phyloP scores from a whole-genome alignment of 2,888 invertebrate genomes.

The Drosophila diplacantha region DNA sequence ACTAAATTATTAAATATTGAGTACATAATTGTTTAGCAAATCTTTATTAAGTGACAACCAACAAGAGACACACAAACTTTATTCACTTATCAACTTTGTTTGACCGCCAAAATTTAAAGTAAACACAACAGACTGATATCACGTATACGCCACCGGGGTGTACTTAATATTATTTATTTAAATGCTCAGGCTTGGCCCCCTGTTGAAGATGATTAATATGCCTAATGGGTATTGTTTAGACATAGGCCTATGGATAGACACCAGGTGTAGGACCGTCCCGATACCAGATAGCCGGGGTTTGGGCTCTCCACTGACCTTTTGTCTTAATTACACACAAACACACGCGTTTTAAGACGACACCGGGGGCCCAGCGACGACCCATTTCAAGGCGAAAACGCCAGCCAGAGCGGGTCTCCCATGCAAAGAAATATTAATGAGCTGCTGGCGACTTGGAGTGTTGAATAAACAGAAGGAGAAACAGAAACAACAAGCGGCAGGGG shows the following conservation, averaged over 20 bases:
- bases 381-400: slow-evolving; percentile 34
- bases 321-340: slow-evolving; percentile 39
- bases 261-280: slow-evolving; percentile 16
- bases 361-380: slow-evolving; percentile 18
- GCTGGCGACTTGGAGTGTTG: slow-evolving; percentile 30
- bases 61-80: background rate
- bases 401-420: slow-evolving; percentile 22
- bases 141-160: slow-evolving; percentile 21
- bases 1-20: background rate
- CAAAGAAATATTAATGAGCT: slow-evolving; percentile 44
- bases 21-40: background rate
- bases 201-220: slow-evolving; percentile 40
- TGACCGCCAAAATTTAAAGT: background rate
- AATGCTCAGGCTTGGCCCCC: slow-evolving; percentile 7
- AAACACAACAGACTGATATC: slow-evolving; percentile 13
- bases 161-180: slow-evolving; percentile 24
- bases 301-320: slow-evolving; percentile 32
- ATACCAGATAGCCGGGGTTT: slow-evolving; percentile 2
- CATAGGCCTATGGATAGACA: slow-evolving; percentile 17
- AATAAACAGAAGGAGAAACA: slow-evolving; percentile 24
- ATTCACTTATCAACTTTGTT: slow-evolving; percentile 5
- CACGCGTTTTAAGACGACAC: background rate
- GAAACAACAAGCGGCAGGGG: slow-evolving; percentile 1
- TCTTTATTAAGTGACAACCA: background rate
- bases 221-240: slow-evolving; percentile 28